Base-by-base conservation (phyloP, 1,140 invertebrate species). In the Hesperophylax magnus region DNA sequence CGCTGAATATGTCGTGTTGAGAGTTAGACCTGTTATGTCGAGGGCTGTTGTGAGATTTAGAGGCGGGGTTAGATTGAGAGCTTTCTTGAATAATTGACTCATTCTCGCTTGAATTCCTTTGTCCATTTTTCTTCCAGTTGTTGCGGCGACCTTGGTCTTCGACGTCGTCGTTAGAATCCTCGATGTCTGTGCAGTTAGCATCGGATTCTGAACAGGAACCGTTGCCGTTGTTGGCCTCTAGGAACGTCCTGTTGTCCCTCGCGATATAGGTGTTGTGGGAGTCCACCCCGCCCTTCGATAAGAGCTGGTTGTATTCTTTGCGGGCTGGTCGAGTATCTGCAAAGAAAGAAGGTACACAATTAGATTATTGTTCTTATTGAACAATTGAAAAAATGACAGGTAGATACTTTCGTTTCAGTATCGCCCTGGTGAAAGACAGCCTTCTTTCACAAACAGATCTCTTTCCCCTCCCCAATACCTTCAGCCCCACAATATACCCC, bases 281-380 rank as follows among this genome's bases (percentile, higher is more conserved):
- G 69, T 89, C 88, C 56, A 89, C 86, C 82, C 88, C 88, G 75
- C 90, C 89, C 81, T 89, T 89, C 52, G 88, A 90, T 24, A 88
- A 89, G n/a, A 90, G 85, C 78, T 90, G 89, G 83, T 90, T 90
- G 85, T 90, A 90, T 78, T 90, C 87, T 85, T 90, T 90, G 20
- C 89, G 85, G 15, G 87, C 87, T 18, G 89, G 89, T 75, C 89
- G 84, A 31, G 87, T 81, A 79, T 90, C 89, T 90, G 88, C 9
- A 72, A 79, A 60, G 72, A 27, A 22, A 77, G 20, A 54, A 22
- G 47, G 17, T 5, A 81, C 27, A 63, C 20, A 77, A 53, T 4
- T 27, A 39, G 9, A 47, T 47, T 47, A 5, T 47, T 47, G 1
- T 47, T 14, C 39, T 47, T 14, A 1, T 47, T 47, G 11, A 47